These are phyloP conservation scores for Drosophila nr. perissopoda DNA, from an alignment of 2,888 invertebrate species.

Conservation along the genomic window DNA sequence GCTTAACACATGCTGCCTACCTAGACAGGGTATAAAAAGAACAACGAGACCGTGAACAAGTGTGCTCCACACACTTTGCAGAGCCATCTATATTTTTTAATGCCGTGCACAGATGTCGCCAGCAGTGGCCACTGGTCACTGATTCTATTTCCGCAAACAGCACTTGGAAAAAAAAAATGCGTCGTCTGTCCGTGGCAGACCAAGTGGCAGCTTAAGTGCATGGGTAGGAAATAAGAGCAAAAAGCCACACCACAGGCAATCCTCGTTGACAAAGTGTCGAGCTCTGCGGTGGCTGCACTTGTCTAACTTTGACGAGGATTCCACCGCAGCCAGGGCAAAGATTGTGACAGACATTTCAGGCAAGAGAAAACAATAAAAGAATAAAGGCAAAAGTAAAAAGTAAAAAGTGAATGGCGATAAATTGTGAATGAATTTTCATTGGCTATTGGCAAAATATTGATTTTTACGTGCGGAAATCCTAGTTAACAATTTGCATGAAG, in stretches of 20 bases:
- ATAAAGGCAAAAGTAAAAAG: background rate
- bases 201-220: constrained; percentile 28
- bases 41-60: too few relatives aligned
- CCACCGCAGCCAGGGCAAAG: constrained; percentile 20
- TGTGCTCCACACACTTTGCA: constrained; percentile 27
- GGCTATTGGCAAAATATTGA: constrained; percentile 32
- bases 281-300: constrained; percentile 42
- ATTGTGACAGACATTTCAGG: constrained; percentile 27
- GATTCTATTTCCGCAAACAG: constrained; percentile 25
- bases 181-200: constrained; percentile 37
- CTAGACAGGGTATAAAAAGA: constrained; percentile 23
- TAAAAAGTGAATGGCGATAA: constrained; percentile 4
- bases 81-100: constrained; percentile 42
- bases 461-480: constrained; percentile 18
- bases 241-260: constrained; percentile 9
- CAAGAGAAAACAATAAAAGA: constrained; percentile 2
- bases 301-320: constrained; percentile 52
- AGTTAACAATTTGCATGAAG: constrained; percentile 38
- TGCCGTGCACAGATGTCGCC: constrained; percentile 36
- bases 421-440: constrained; percentile 15
- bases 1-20: background rate
- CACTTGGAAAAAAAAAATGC: constrained; percentile 14
- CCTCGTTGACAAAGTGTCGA: constrained; percentile 44
- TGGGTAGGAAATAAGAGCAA: constrained; percentile 16
- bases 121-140: constrained; percentile 32